Conservation (phyloP, 2,113 vertebrate species). For the Gavialis gangeticus region DNA sequence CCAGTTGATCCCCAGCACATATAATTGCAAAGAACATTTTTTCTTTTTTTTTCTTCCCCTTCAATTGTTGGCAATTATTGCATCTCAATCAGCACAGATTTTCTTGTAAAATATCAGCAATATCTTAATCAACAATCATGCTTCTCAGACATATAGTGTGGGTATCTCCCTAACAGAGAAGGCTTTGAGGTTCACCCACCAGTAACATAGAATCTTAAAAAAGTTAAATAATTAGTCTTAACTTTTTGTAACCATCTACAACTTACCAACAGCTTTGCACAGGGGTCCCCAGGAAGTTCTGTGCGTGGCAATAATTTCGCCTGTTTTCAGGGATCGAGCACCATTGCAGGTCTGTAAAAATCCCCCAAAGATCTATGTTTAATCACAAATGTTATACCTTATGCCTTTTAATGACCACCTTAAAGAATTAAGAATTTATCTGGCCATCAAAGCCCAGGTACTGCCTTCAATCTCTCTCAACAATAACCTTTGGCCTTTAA, state of each 20-base stretch:
- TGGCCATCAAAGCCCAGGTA: neutral
- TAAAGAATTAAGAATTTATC: neutral
- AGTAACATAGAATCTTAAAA: neutral
- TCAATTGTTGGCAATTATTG: neutral
- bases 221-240: neutral
- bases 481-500: neutral
- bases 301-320: conserved; percentile 26
- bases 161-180: neutral
- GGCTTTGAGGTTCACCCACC: neutral
- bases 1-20: neutral
- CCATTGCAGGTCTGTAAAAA: conserved; percentile 57
- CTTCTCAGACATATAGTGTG: neutral
- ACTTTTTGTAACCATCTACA: neutral
- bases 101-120: neutral
- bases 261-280: conserved; percentile 51
- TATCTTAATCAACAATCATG: neutral
- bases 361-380: neutral
- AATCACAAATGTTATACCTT: neutral
- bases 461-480: neutral
- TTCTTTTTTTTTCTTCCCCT: neutral
- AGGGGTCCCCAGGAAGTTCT: conserved; percentile 71
- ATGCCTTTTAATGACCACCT: neutral
- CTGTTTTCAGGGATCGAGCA: conserved; percentile 21
- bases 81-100: rapidly evolving
- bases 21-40: neutral